Evolutionary conservation across 1,140 invertebrate species (phyloP).

Genomic region (Periplaneta americana): DNA sequence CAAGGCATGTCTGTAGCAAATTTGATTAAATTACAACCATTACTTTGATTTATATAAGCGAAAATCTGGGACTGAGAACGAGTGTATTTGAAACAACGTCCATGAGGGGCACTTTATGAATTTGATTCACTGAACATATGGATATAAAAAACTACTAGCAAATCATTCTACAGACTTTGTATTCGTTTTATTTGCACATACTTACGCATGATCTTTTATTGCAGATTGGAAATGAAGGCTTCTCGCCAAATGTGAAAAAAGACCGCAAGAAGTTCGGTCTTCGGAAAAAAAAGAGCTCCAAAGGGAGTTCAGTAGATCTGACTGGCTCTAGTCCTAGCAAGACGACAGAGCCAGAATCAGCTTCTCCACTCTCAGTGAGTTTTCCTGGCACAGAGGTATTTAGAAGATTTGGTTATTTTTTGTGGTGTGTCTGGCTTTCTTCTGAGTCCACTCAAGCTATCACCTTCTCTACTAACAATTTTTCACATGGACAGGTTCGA

Average conservation of each 20-base stretch:
- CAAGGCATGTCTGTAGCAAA: too few relatives aligned
- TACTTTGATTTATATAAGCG: too few relatives aligned
- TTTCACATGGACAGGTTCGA: too few relatives aligned
- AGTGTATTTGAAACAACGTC: too few relatives aligned
- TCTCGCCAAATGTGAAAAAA: slow-evolving; percentile 59
- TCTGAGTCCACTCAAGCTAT: not conserved
- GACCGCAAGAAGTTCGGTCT: slow-evolving; percentile 62
- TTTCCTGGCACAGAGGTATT: not conserved
- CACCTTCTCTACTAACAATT: not conserved
- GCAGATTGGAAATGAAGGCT: slow-evolving; percentile 38
- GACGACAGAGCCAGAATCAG: slow-evolving; percentile 24
- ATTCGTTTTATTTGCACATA: too few relatives aligned
- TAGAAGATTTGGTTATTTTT: not conserved
- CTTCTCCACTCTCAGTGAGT: slow-evolving; percentile 37
- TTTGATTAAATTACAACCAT: too few relatives aligned
- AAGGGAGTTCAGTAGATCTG: slow-evolving; percentile 51
- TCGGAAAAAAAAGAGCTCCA: slow-evolving; percentile 57
- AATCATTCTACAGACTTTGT: too few relatives aligned
- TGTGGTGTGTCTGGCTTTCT: not conserved
- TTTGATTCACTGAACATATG: too few relatives aligned
- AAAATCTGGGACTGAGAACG: too few relatives aligned
- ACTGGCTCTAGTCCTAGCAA: slow-evolving; percentile 36
- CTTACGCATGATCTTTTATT: not conserved
- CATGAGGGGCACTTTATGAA: too few relatives aligned
- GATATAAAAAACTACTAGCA: too few relatives aligned